phyloP scores from a whole-genome alignment of 2,113 vertebrate species.

The Natator depressus region DNA sequence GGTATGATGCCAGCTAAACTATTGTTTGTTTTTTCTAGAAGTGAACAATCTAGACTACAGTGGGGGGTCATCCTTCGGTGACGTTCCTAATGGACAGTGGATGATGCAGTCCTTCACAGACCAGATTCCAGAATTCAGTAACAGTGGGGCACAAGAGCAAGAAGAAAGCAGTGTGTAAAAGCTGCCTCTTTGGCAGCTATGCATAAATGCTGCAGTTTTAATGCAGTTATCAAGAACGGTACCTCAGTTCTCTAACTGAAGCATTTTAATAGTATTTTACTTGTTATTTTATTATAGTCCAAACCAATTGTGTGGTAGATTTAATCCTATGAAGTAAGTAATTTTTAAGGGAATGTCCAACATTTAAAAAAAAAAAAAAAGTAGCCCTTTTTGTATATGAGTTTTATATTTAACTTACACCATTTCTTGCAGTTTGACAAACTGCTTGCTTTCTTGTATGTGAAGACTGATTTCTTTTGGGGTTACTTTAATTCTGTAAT shows the following conservation, averaged over 20 bases:
- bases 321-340: slow-evolving; percentile 64
- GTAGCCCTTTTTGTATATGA: slow-evolving; percentile 67
- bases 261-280: slow-evolving; percentile 72
- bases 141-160: slow-evolving; percentile 28
- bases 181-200: background rate
- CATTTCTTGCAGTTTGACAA: slow-evolving; percentile 74
- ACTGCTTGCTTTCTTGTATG: slow-evolving; percentile 59
- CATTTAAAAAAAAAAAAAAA: slow-evolving; percentile 18
- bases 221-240: slow-evolving; percentile 72
- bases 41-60: slow-evolving; percentile 63
- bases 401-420: slow-evolving; percentile 79
- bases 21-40: too few species aligned
- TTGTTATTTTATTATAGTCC: slow-evolving; percentile 65
- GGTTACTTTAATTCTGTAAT: slow-evolving; percentile 69
- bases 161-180: slow-evolving; percentile 60
- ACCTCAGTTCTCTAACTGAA: slow-evolving; percentile 78
- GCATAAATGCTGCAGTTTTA: slow-evolving; percentile 78
- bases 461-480: slow-evolving; percentile 58
- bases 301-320: slow-evolving; percentile 66
- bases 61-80: slow-evolving; percentile 55
- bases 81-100: slow-evolving; percentile 88
- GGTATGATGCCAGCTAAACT: background rate
- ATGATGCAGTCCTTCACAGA: slow-evolving; percentile 87
- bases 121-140: slow-evolving; percentile 80
- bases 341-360: slow-evolving; percentile 63